phyloP scores from a whole-genome alignment of 2,113 vertebrate genomes.

The Nothobranchius kuhntae region DNA sequence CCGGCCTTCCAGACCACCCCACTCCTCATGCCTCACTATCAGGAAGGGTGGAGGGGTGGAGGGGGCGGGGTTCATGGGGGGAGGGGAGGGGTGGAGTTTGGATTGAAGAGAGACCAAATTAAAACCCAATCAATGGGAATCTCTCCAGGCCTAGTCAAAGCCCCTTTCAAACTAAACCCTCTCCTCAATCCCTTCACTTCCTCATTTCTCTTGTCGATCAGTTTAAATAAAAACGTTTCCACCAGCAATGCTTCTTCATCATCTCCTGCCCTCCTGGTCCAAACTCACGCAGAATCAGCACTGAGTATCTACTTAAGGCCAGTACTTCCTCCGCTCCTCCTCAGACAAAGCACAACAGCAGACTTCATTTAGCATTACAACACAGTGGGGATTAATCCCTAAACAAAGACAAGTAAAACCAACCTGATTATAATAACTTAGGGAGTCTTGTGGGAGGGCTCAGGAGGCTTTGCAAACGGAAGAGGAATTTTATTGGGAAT shows the following conservation, averaged over 20 bases:
- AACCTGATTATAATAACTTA: conserved; percentile 26
- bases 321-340: conserved; percentile 18
- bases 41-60: conserved; percentile 19
- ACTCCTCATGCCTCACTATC: conserved; percentile 49
- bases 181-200: conserved; percentile 7
- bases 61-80: background rate
- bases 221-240: background rate
- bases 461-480: background rate
- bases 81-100: conserved; percentile 44
- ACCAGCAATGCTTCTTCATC: conserved; percentile 5
- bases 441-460: background rate
- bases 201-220: conserved; percentile 12
- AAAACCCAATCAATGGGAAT: conserved; percentile 72
- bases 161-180: conserved; percentile 50
- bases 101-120: conserved; percentile 55
- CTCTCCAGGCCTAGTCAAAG: conserved; percentile 43
- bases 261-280: conserved; percentile 22
- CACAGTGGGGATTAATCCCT: conserved; percentile 31
- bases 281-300: conserved; percentile 26
- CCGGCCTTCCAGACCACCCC: conserved; percentile 67
- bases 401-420: conserved; percentile 21
- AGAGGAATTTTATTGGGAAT: no score
- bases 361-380: conserved; percentile 19
- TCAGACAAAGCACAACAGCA: conserved; percentile 10
- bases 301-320: conserved; percentile 35